phyloP scores from a whole-genome alignment of 2,888 invertebrate genomes.

The Eustalomyia histrio region DNA sequence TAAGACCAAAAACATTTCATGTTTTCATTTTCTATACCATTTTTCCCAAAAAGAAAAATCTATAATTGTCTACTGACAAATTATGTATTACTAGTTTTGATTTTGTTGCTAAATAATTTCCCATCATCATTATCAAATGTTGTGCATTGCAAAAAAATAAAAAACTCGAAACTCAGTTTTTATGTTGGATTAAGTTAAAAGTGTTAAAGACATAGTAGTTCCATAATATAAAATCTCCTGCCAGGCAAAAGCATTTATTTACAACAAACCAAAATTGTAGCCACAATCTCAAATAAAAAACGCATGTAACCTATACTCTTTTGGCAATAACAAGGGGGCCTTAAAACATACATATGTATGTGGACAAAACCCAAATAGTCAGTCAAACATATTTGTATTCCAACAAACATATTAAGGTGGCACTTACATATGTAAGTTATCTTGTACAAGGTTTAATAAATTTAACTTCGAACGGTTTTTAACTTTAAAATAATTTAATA shows the following conservation, averaged over 20 bases:
- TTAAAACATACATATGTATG: background rate
- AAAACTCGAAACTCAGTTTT: conserved; percentile 14
- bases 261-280: conserved; percentile 6
- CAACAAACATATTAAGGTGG: background rate
- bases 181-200: conserved; percentile 22
- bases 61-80: conserved; percentile 57
- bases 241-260: conserved; percentile 5
- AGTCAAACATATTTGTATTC: background rate
- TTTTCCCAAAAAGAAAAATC: background rate
- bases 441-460: too few species aligned
- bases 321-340: background rate
- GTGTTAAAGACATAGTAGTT: conserved; percentile 50
- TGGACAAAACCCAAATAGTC: background rate
- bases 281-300: background rate
- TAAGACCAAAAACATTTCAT: too few species aligned
- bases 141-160: conserved; percentile 9
- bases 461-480: too few species aligned
- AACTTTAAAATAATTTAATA: too few species aligned
- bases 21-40: background rate
- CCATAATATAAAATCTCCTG: conserved; percentile 37
- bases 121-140: conserved; percentile 56
- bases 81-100: conserved; percentile 51
- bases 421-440: background rate
- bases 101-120: conserved; percentile 48
- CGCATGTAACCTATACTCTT: conserved; percentile 58